Percentiles rank a stretch among this genome's conserved stretches.
phyloP scores from a whole-genome alignment of 2,888 invertebrate genomes.

The Perizoma affinitatum region DNA sequence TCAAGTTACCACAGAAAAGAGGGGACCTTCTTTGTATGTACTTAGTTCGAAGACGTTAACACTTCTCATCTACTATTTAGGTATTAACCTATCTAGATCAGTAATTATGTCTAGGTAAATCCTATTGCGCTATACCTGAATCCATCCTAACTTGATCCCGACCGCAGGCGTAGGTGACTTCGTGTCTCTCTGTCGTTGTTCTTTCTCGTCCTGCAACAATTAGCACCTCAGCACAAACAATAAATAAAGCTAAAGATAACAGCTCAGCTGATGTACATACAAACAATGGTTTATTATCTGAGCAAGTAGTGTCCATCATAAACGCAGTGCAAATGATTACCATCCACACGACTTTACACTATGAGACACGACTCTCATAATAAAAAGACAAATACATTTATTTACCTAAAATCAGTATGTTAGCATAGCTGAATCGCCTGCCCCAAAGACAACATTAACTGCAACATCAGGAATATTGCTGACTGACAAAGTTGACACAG shows the following conservation, averaged over 20 bases:
- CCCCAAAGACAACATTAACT: no score
- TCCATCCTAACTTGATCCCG: conserved; percentile 94
- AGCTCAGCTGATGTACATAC: conserved; percentile 18
- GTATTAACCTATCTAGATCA: neutral
- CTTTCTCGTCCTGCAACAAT: conserved; percentile 69
- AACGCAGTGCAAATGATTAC: conserved; percentile 44
- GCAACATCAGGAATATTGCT: no score
- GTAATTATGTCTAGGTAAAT: no score
- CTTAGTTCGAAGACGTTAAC: no score
- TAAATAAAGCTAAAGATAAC: conserved; percentile 17
- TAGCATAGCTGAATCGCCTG: no score
- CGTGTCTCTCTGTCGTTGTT: conserved; percentile 65
- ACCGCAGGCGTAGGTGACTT: conserved; percentile 76
- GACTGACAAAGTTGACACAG: no score
- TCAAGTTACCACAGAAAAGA: no score
- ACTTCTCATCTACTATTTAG: no score
- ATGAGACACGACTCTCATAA: neutral
- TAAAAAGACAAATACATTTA: no score
- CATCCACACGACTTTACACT: conserved; percentile 1
- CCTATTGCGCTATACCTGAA: conserved; percentile 73
- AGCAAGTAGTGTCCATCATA: conserved; percentile 20
- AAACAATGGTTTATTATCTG: conserved; percentile 41
- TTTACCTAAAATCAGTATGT: no score
- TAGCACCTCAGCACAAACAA: conserved; percentile 25
- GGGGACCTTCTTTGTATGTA: no score